phyloP scores from a whole-genome alignment of 2,797 vertebrate species.

The Phataginus tricuspis region DNA sequence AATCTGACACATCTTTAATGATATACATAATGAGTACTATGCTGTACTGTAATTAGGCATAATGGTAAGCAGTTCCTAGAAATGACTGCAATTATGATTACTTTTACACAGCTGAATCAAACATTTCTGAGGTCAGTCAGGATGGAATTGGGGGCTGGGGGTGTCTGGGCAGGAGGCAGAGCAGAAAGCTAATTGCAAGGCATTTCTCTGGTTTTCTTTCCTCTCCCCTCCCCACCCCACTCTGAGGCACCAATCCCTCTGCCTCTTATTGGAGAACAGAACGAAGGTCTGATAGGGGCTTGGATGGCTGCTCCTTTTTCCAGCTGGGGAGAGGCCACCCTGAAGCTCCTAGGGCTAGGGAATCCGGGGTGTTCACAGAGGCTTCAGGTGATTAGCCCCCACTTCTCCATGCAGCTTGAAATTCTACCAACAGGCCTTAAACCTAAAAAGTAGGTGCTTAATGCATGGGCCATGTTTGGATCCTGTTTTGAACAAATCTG shows the following conservation, averaged over 20 bases:
- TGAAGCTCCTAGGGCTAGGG: not conserved
- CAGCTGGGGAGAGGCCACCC: not conserved
- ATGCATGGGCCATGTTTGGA: not conserved
- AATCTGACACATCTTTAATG: slow-evolving; percentile 72
- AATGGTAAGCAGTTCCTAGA: slow-evolving; percentile 65
- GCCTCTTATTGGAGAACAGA: not conserved
- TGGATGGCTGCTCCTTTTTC: slow-evolving; percentile 33
- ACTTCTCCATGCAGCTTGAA: slow-evolving; percentile 31
- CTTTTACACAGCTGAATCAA: slow-evolving; percentile 60
- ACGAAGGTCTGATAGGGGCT: slow-evolving; percentile 35
- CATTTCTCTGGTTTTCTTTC: slow-evolving; percentile 39
- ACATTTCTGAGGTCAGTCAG: slow-evolving; percentile 51
- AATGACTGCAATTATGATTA: slow-evolving; percentile 62
- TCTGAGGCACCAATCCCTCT: not conserved
- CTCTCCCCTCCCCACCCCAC: not conserved
- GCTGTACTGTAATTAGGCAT: slow-evolving; percentile 66
- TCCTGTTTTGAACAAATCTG: slow-evolving; percentile 48
- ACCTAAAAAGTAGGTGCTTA: not conserved
- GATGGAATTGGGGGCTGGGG: not conserved
- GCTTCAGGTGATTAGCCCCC: slow-evolving; percentile 19
- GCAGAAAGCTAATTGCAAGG: slow-evolving; percentile 1
- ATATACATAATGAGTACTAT: slow-evolving; percentile 72
- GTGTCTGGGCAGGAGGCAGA: slow-evolving; percentile 31
- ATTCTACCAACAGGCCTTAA: slow-evolving; percentile 39
- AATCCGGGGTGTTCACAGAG: slow-evolving; percentile 28